phyloP scores from a whole-genome alignment of 2,888 invertebrate genomes.

The Macroteleia sp. region DNA sequence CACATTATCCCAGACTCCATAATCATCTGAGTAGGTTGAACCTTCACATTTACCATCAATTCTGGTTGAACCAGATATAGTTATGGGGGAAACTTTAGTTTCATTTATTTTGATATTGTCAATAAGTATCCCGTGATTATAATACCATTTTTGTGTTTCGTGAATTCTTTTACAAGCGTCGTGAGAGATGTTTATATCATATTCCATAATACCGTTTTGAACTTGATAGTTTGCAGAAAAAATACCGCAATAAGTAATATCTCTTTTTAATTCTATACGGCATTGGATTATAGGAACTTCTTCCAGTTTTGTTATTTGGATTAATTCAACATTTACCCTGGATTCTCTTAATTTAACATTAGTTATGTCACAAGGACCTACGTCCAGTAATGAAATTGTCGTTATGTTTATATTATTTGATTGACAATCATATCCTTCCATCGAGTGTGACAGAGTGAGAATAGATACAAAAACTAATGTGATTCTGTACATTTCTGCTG shows the following conservation, averaged over 20 bases:
- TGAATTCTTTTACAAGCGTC: neutral
- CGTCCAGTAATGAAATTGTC: neutral
- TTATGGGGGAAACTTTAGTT: neutral
- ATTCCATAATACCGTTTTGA: neutral
- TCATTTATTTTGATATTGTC: neutral
- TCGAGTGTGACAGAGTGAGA: too few species aligned
- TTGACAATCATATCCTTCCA: too few species aligned
- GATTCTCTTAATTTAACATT: neutral
- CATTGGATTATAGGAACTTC: slow-evolving; percentile 8
- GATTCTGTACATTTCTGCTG: too few species aligned
- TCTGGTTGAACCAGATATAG: neutral
- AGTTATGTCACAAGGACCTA: neutral
- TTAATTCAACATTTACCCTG: neutral
- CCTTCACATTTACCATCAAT: slow-evolving; percentile 1
- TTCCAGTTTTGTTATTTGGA: neutral
- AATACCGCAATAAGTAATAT: slow-evolving; percentile 2
- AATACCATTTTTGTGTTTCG: neutral
- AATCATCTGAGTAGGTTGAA: neutral
- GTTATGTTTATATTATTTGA: neutral
- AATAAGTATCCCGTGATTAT: neutral
- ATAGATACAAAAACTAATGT: too few species aligned
- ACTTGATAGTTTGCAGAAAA: neutral
- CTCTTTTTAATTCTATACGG: neutral
- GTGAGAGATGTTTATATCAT: neutral
- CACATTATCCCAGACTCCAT: slow-evolving; percentile 4